phyloP scores from a whole-genome alignment of 2,113 vertebrate genomes.

The Rynchops niger region DNA sequence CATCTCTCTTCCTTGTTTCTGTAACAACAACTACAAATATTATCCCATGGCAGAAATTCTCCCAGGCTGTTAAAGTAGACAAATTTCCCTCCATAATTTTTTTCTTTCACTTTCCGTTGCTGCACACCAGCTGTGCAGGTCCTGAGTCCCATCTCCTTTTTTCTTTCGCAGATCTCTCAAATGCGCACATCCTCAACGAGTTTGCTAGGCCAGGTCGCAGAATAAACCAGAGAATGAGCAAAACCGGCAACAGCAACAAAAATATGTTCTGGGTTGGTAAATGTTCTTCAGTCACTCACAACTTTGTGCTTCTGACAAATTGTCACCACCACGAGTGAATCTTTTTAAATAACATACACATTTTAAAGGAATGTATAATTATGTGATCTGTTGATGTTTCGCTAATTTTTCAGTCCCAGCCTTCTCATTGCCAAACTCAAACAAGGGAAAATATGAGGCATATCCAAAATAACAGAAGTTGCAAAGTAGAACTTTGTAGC shows the following conservation, averaged over 20 bases:
- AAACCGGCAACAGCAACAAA: not conserved
- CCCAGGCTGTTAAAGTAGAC: not conserved
- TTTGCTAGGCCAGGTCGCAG: not conserved
- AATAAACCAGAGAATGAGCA: not conserved
- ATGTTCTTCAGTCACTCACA: not conserved
- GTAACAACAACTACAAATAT: not conserved
- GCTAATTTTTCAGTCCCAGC: not conserved
- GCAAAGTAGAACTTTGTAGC: not conserved
- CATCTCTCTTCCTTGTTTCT: not conserved
- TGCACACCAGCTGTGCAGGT: not conserved
- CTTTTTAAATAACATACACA: not conserved
- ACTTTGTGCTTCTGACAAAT: not conserved
- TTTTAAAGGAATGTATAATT: not conserved
- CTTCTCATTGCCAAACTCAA: not conserved
- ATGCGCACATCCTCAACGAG: accelerated
- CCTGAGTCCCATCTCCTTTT: not conserved
- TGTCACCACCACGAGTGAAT: not conserved
- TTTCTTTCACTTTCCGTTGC: not conserved
- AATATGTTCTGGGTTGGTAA: not conserved
- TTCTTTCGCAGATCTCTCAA: not conserved
- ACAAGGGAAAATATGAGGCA: not conserved
- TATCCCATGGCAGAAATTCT: not conserved
- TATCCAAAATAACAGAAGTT: not conserved
- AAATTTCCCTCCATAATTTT: not conserved
- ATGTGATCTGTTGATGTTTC: not conserved